Conservation (phyloP, 2,113 vertebrate species). For the Dasyurus viverrinus region DNA sequence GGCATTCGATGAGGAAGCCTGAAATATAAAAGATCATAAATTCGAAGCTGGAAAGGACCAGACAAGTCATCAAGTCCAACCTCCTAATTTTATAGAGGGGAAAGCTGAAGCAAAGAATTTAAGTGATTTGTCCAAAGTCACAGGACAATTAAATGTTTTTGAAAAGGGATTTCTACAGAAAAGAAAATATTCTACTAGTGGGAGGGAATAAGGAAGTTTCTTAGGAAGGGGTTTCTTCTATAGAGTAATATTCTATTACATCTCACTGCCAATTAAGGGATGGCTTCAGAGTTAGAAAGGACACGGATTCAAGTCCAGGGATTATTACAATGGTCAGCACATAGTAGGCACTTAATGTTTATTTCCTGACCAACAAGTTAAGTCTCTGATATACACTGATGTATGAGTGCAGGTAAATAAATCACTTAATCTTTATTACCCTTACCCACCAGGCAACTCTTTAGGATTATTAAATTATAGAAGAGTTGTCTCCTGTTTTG, state of each 20-base stretch:
- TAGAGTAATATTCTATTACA: not conserved
- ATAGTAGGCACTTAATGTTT: not conserved
- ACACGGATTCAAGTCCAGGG: not conserved
- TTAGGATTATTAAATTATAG: too few species aligned
- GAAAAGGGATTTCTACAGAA: not conserved
- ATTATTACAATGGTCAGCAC: not conserved
- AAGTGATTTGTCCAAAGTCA: not conserved
- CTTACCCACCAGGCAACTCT: too few species aligned
- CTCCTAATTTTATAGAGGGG: not conserved
- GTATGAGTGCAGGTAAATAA: too few species aligned
- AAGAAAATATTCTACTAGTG: not conserved
- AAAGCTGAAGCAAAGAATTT: not conserved
- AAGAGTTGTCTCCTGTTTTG: too few species aligned
- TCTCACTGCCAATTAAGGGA: not conserved
- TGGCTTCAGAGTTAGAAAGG: not conserved
- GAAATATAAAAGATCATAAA: not conserved
- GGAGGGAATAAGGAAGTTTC: not conserved
- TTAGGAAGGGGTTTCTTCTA: not conserved
- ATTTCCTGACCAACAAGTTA: too few species aligned
- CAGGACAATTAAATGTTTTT: not conserved
- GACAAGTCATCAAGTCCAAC: not conserved
- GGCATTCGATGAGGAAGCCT: not conserved
- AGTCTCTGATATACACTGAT: too few species aligned
- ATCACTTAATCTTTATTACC: too few species aligned
- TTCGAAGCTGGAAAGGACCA: not conserved